Evolutionary conservation across 2,888 invertebrate species (phyloP).

Genomic region (Cactoblastis cactorum): DNA sequence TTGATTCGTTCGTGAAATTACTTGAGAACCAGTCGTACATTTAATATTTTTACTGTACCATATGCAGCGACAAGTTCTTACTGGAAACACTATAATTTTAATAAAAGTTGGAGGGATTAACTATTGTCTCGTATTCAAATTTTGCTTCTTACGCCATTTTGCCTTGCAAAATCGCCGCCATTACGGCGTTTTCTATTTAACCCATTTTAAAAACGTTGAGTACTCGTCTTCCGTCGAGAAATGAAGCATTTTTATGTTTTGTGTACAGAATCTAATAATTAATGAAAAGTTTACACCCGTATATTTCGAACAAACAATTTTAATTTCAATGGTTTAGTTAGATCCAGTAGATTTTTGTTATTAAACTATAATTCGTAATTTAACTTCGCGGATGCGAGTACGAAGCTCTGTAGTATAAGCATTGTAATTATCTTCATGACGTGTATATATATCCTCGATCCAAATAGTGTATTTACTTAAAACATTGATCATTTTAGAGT

Average conservation of each 20-base stretch:
- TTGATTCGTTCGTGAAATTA: too few species aligned
- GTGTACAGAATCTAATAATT: neutral
- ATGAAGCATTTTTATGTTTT: neutral
- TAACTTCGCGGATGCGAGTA: neutral
- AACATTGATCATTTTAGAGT: constrained; percentile 19
- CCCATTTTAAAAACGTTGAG: neutral
- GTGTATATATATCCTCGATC: constrained; percentile 19
- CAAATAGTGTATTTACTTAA: constrained; percentile 23
- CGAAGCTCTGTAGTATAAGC: neutral
- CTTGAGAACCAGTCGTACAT: too few species aligned
- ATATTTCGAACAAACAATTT: too few species aligned
- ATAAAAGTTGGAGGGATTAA: neutral
- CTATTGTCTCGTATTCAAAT: too few species aligned
- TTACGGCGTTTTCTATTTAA: neutral
- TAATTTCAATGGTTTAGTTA: too few species aligned
- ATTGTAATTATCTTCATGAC: constrained; percentile 17
- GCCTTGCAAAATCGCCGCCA: neutral
- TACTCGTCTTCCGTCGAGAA: neutral
- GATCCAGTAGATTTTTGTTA: neutral
- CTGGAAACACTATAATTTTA: neutral
- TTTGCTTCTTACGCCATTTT: neutral
- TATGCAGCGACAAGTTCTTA: neutral
- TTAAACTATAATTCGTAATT: neutral
- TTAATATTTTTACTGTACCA: too few species aligned
- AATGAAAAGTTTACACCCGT: neutral